Percentiles rank a stretch among this genome's conserved stretches.
Conservation (phyloP, 2,888 invertebrate genomes). For the Oxycera nigricornis region DNA sequence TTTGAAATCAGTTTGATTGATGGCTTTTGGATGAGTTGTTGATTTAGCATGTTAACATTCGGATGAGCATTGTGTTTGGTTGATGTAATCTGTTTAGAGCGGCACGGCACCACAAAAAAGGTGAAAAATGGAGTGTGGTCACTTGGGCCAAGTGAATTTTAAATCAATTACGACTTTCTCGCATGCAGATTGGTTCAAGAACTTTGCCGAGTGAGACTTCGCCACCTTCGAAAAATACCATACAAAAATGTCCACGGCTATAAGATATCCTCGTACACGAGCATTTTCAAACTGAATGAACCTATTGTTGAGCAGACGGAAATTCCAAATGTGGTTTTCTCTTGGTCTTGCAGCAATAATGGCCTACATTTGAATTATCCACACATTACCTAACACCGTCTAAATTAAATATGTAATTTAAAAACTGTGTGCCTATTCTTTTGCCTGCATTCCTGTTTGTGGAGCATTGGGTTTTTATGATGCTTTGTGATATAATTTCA, state of each 20-base stretch:
- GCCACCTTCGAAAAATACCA: no score
- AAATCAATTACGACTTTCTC: no score
- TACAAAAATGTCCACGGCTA: no score
- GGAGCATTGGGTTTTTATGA: background rate
- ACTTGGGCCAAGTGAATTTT: no score
- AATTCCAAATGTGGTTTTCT: background rate
- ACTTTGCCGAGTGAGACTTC: no score
- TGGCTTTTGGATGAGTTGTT: background rate
- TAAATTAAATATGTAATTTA: background rate
- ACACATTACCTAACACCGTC: background rate
- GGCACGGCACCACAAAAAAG: background rate
- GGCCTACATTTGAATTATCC: background rate
- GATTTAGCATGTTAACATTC: background rate
- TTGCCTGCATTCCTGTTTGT: background rate
- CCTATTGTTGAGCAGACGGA: no score
- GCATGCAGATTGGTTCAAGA: no score
- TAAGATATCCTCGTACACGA: no score
- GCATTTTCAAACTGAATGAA: no score
- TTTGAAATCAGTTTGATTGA: slow-evolving; percentile 10
- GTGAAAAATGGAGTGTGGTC: no score
- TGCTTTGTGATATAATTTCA: background rate
- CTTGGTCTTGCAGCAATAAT: background rate
- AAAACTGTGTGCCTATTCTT: background rate
- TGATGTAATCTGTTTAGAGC: background rate
- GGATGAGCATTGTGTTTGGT: background rate